phyloP scores from a whole-genome alignment of 2,113 vertebrate species.

The Pelobates fuscus region DNA sequence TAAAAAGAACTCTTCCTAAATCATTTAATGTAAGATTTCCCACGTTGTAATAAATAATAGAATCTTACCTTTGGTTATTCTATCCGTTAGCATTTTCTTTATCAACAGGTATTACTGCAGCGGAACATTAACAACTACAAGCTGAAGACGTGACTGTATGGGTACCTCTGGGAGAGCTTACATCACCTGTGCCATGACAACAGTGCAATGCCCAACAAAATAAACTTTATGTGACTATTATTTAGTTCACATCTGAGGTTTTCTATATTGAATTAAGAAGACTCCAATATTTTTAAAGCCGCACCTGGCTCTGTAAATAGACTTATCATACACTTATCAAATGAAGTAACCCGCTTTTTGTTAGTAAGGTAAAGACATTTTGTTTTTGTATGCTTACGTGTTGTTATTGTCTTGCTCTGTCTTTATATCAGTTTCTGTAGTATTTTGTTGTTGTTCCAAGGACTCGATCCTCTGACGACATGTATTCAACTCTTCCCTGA shows the following conservation, averaged over 20 bases:
- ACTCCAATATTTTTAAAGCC: neutral
- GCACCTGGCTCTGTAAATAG: neutral
- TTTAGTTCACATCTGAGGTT: neutral
- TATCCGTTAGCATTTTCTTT: neutral
- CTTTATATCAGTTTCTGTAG: constrained; percentile 65
- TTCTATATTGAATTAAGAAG: neutral
- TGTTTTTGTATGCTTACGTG: constrained; percentile 65
- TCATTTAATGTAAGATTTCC: neutral
- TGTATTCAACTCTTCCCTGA: constrained; percentile 67
- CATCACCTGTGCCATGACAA: constrained; percentile 27
- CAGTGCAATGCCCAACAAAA: neutral
- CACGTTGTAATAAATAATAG: neutral
- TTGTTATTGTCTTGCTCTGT: constrained; percentile 67
- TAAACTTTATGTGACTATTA: neutral
- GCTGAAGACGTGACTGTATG: neutral
- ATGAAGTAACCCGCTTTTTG: neutral
- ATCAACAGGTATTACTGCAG: neutral
- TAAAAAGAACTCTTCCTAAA: too few relatives aligned
- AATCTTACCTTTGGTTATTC: neutral
- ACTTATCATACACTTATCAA: neutral
- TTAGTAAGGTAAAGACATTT: neutral
- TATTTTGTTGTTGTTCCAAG: constrained; percentile 67
- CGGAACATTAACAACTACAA: neutral
- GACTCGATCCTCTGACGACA: constrained; percentile 65
- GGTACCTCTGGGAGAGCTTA: constrained; percentile 19